Evolutionary conservation across 37 sponge, comb jelly and placozoan species (phyloP), one percentile per base, ranked within the genome.

Genomic region (Hexactinellida sp.): DNA sequence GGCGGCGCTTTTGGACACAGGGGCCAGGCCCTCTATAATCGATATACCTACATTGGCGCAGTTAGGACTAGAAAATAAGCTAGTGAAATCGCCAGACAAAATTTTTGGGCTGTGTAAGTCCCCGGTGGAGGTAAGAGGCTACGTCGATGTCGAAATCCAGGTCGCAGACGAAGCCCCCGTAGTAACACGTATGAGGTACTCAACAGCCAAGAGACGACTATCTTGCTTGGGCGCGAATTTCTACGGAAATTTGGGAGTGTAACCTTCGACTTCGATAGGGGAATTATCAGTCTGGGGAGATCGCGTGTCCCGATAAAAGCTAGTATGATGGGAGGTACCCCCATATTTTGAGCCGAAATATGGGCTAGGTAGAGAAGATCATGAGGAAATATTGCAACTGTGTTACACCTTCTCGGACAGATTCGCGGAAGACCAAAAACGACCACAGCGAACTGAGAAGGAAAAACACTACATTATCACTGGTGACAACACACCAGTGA

Each of bases 401-500:
- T n/a, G 3, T 10, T 23, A 63, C 1, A 23, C 3, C 3, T 63
- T 63, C 76, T 7, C 19, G 32, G 76, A 63, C 1, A 23, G 3
- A n/a, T 63, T 63, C 13, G 76, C 76, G 3, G 76, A 63, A 10
- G 13, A 63, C 76, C 76, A 7, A 13, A 41, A 16, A 41, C 47
- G 47, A 41, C 47, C 47, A 41, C 10, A 41, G 47, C 47, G 47
- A 13, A 41, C 47, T 41, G 10, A 16, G 47, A 41, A 41, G 13
- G 47, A 41, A 5, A 41, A 41, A 13, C 47, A 41, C 13, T 41
- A 41, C 47, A 41, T 41, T 16, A 13, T 5, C 13, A 41, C 47
- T 41, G 47, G 47, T 41, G 47, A 41, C n/a, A 82, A 82, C 19
- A 37, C 82, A 82, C 86, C 38, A 82, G 55, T 86, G 36, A 36